phyloP scores from a whole-genome alignment of 2,888 invertebrate species.

The Scaptomyza tumidula region DNA sequence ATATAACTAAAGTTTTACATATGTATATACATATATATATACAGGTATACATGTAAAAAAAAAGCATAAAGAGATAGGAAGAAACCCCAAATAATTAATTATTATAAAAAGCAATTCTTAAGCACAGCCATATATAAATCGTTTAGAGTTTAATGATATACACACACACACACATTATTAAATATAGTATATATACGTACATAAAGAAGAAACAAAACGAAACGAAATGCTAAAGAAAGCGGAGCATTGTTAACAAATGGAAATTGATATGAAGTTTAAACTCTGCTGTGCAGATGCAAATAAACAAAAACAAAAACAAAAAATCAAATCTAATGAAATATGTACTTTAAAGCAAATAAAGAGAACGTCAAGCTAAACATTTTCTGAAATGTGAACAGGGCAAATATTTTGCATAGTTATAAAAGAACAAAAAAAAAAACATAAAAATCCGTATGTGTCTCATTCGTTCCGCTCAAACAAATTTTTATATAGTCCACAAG shows the following conservation, averaged over 20 bases:
- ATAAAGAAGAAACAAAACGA: background rate
- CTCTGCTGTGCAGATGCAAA: conserved; percentile 83
- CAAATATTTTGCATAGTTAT: conserved; percentile 54
- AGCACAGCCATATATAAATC: conserved; percentile 30
- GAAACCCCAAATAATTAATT: background rate
- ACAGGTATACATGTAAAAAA: background rate
- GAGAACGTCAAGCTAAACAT: conserved; percentile 21
- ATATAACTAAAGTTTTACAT: conserved; percentile 23
- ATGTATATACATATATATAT: too few relatives aligned
- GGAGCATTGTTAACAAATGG: conserved; percentile 39
- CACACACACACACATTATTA: conserved; percentile 11
- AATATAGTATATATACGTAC: conserved; percentile 13
- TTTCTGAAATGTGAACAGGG: conserved; percentile 31
- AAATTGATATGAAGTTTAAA: conserved; percentile 54
- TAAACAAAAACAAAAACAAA: conserved; percentile 60
- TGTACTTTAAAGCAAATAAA: background rate
- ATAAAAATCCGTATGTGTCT: background rate
- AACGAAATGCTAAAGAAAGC: conserved; percentile 4
- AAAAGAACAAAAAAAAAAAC: background rate
- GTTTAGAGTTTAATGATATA: conserved; percentile 26
- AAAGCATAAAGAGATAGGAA: background rate
- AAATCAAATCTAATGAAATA: conserved; percentile 9
- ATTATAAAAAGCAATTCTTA: conserved; percentile 15
- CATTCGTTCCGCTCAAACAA: conserved; percentile 11
- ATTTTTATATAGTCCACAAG: conserved; percentile 7